These are phyloP conservation scores for Cheilosia soror DNA, from an alignment of 2,888 invertebrate species.

Conservation along the genomic window DNA sequence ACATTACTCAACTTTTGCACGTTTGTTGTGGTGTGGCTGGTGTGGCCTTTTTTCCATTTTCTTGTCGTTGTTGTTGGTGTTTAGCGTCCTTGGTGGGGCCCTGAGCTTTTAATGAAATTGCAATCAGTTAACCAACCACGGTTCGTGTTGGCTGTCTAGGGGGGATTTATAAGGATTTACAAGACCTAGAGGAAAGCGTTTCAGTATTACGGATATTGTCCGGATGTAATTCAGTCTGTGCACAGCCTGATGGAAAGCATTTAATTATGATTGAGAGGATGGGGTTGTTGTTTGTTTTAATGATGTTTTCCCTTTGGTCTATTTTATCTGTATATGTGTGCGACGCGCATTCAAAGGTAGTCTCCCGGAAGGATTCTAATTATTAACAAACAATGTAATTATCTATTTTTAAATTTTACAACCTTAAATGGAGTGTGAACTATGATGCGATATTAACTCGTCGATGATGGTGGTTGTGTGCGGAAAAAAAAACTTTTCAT, in stretches of 20 bases:
- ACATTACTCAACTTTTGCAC: constrained; percentile 46
- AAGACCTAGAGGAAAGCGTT: constrained; percentile 32
- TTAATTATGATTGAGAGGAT: constrained; percentile 47
- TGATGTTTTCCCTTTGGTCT: constrained; percentile 10
- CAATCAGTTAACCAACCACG: constrained; percentile 51
- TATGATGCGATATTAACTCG: background rate
- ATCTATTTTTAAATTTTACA: constrained; percentile 16
- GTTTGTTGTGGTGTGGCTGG: background rate
- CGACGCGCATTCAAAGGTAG: background rate
- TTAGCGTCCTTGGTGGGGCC: constrained; percentile 14
- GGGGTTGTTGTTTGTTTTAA: constrained; percentile 22
- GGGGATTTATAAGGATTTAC: constrained; percentile 33
- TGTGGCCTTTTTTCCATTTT: constrained; percentile 24
- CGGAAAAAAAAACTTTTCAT: background rate
- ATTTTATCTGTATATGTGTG: background rate
- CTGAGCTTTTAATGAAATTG: constrained; percentile 61
- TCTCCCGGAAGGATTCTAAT: constrained; percentile 36
- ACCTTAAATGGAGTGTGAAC: constrained; percentile 9
- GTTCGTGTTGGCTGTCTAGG: constrained; percentile 13
- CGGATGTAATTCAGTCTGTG: constrained; percentile 54
- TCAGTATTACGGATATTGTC: constrained; percentile 29
- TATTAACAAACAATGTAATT: constrained; percentile 17
- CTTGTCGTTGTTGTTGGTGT: constrained; percentile 25
- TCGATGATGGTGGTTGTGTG: background rate
- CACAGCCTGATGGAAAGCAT: constrained; percentile 35